phyloP scores from a whole-genome alignment of 2,797 vertebrate genomes.

The Chromobotia macracanthus region DNA sequence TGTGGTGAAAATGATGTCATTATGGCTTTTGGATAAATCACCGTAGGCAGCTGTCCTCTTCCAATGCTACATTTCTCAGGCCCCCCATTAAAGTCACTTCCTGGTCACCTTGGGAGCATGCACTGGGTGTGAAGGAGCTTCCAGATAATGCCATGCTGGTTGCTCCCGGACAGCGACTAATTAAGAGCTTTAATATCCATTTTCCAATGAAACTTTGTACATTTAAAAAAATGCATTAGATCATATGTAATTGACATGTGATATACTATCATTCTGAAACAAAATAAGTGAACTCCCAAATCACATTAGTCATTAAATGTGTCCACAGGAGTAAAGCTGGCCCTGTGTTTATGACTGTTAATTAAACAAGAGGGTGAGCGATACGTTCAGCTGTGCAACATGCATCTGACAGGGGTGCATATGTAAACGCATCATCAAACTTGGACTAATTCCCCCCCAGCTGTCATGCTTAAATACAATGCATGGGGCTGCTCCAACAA shows the following conservation, averaged over 20 bases:
- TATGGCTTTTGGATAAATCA: slow-evolving; percentile 72
- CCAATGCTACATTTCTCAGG: slow-evolving; percentile 58
- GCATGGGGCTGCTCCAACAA: not conserved
- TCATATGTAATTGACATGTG: slow-evolving; percentile 69
- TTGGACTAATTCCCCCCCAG: slow-evolving; percentile 46
- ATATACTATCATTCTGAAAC: slow-evolving; percentile 57
- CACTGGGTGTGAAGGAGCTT: slow-evolving; percentile 56
- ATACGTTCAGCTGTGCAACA: slow-evolving; percentile 50
- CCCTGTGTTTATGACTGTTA: slow-evolving; percentile 62
- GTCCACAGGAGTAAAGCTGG: slow-evolving; percentile 51
- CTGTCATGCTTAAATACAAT: not conserved
- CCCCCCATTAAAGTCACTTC: slow-evolving; percentile 60
- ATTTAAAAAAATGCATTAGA: slow-evolving; percentile 67
- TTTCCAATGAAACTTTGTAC: slow-evolving; percentile 42
- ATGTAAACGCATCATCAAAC: slow-evolving; percentile 62
- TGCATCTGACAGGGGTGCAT: slow-evolving; percentile 54
- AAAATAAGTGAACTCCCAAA: slow-evolving; percentile 59
- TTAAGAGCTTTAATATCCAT: slow-evolving; percentile 57
- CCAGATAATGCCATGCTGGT: slow-evolving; percentile 63
- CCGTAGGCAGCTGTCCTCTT: slow-evolving; percentile 28
- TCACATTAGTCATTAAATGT: slow-evolving; percentile 67
- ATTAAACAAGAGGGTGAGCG: slow-evolving; percentile 62
- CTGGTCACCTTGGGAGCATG: slow-evolving; percentile 77
- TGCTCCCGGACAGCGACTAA: slow-evolving; percentile 66
- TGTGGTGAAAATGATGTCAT: slow-evolving; percentile 70